A percentile compares a stretch with the other conserved stretches of the same genome.
phyloP scores from a whole-genome alignment of 2,113 vertebrate species.

The Oreochromis niloticus region DNA sequence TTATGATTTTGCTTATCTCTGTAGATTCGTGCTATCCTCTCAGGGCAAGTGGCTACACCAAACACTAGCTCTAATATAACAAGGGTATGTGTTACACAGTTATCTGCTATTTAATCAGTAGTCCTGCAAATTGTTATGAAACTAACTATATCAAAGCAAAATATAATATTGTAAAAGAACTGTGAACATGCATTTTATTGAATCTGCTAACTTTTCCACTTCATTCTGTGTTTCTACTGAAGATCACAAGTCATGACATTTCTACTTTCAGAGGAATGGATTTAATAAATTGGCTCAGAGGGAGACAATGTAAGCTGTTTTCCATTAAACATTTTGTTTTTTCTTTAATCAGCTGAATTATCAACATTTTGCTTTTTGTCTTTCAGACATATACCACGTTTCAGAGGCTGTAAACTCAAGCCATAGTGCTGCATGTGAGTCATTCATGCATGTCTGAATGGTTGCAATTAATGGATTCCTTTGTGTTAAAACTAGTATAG shows the following conservation, averaged over 20 bases:
- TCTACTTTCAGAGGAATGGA: not conserved
- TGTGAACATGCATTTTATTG: no score
- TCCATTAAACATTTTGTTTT: not conserved
- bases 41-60: not conserved
- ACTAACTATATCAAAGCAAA: not conserved
- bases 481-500: no score
- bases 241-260: conserved; percentile 36
- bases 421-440: not conserved
- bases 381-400: conserved; percentile 46
- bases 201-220: not conserved
- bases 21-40: conserved; percentile 42
- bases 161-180: not conserved
- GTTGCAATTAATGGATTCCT: not conserved
- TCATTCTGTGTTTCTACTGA: not conserved
- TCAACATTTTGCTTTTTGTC: not conserved
- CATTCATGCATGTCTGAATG: not conserved
- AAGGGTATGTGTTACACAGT: conserved; percentile 16
- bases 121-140: no score
- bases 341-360: not conserved
- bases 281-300: conserved; percentile 3
- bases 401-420: not conserved
- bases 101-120: not conserved
- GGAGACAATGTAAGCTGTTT: conserved; percentile 23
- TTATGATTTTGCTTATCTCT: not conserved
- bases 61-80: not conserved